Percentiles rank a stretch among this genome's conserved stretches.
Conservation (phyloP, 2,797 vertebrate genomes). For the Trematomus bernacchii region DNA sequence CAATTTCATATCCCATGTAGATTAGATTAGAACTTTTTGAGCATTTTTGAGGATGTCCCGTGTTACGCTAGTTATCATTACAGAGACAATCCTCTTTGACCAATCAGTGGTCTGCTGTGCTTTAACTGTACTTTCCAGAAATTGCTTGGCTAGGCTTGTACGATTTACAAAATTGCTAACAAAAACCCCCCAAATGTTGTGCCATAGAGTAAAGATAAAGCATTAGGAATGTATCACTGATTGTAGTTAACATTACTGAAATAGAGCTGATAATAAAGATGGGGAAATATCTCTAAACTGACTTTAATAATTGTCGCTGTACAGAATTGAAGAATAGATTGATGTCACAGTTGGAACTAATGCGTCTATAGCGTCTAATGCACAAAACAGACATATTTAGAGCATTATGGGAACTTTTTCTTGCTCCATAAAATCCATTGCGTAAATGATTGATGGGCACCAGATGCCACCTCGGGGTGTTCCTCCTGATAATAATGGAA, state of each 20-base stretch:
- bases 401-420: conserved; percentile 27
- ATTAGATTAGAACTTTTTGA: no score
- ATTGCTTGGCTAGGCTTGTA: no score
- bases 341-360: neutral
- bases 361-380: neutral
- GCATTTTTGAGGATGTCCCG: no score
- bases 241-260: neutral
- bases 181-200: no score
- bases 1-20: no score
- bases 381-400: neutral
- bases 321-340: neutral
- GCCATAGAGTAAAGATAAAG: no score
- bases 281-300: neutral
- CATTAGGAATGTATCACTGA: neutral
- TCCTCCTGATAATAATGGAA: conserved; percentile 48
- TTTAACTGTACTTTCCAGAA: no score
- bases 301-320: neutral
- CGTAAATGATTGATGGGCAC: conserved; percentile 55
- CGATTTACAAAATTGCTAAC: no score
- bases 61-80: no score
- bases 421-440: conserved; percentile 34
- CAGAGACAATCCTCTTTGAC: no score
- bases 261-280: fast-evolving
- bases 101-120: no score
- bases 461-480: conserved; percentile 65